Base-by-base conservation (phyloP, 2,888 invertebrate genomes). In the Tetrapedia diversipes region DNA sequence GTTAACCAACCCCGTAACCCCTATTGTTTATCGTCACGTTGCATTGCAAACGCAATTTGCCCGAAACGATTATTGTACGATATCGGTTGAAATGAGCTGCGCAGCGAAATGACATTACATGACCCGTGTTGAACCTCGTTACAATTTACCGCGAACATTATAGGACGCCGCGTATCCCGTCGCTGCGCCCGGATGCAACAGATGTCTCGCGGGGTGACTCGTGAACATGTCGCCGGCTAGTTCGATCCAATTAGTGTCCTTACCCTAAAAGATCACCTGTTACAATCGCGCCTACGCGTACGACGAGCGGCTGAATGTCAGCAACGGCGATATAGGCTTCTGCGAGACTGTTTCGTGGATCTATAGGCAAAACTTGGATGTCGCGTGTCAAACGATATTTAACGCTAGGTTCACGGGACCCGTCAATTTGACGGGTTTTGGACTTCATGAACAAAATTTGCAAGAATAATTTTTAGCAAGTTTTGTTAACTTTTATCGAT, bases 141-240 rank as follows among this genome's bases (percentile, higher is more conserved):
- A 56, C 67, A 71, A 71, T 78, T 68, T 65, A 63, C 60, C 57
- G 16, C 24, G 53, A 74, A 71, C 60, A 14, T 80, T 59, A 54
- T 11, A 59, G 68, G 34, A 3, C 56, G 32, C 41, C n/a, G 22
- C 11, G 19, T 29, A 32, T 11, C 10, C 32, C 47, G 32, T 45
- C 43, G 43, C 10, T 54, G 43, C 27, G 57, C 39, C 45, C 68
- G 11, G 51, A 68, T 54, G 72, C 81, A 81, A 81, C 79, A 81
- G 79, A 81, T 79, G 76, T 79, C 67, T 60, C 53, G 45, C 43
- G 51, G 45, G 67, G n/a, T n/a, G 67, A 65, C 34, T 41, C 24
- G 24, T 8, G 45, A 45, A 54, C 75, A 43, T 49, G 37, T 67
- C 75, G 22, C 19, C 39, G 57, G 27, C 32, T 32, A 45, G 32